A percentile compares a stretch with the other conserved stretches of the same genome.
Evolutionary conservation across 1,140 invertebrate species (phyloP).

Genomic region (Cydia strobilella): DNA sequence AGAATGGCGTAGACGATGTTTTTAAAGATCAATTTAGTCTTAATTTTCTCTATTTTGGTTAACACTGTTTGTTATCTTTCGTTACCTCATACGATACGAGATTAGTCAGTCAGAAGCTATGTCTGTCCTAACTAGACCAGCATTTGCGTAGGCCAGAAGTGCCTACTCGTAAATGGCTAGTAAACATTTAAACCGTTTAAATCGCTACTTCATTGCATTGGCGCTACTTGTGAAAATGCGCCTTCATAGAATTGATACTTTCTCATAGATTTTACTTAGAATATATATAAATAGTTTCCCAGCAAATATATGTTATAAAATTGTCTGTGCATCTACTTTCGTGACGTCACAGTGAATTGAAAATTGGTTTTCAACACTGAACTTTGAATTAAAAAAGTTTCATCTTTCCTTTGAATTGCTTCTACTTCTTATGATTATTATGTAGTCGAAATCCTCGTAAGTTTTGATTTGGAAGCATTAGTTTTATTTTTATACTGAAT

Average conservation of each 20-base stretch:
- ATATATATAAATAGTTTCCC: neutral
- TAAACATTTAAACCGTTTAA: slow-evolving; percentile 18
- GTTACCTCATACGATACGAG: no score
- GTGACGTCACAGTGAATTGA: neutral
- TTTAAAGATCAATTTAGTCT: neutral
- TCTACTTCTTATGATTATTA: no score
- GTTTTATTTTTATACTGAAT: no score
- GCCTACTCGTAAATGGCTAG: neutral
- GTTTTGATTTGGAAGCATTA: no score
- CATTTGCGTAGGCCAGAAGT: slow-evolving; percentile 12
- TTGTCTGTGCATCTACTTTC: neutral
- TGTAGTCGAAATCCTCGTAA: no score
- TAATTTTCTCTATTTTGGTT: neutral
- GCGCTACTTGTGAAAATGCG: neutral
- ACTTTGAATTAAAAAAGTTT: no score
- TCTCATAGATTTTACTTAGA: neutral
- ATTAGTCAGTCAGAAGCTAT: neutral
- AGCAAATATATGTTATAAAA: neutral
- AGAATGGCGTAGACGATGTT: neutral
- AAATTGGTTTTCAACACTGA: no score
- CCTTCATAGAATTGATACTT: neutral
- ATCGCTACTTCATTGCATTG: neutral
- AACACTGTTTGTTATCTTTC: neutral
- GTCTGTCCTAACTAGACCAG: slow-evolving; percentile 7
- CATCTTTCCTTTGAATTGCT: no score